Conservation (phyloP, 2,113 vertebrate genomes). For the Vimba vimba region DNA sequence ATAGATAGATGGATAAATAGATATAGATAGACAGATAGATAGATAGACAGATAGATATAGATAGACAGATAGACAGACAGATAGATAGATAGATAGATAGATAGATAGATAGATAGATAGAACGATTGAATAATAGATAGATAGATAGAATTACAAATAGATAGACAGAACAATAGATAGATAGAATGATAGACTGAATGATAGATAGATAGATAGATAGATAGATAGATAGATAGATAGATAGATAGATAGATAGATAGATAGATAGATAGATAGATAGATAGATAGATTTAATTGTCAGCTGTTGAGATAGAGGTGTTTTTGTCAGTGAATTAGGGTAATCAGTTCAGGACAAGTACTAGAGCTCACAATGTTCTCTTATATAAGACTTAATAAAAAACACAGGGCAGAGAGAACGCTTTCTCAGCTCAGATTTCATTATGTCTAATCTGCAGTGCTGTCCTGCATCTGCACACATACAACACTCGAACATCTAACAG, state of each 20-base stretch:
- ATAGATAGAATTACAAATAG: no score
- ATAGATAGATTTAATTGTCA: not conserved
- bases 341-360: not conserved
- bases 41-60: no score
- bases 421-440: constrained; percentile 4
- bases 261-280: not conserved
- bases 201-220: not conserved
- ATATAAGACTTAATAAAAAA: not conserved
- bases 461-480: not conserved
- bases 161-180: not conserved
- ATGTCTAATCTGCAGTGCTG: constrained; percentile 7
- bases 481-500: not conserved
- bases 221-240: not conserved
- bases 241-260: not conserved
- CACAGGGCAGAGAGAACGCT: not conserved
- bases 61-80: no score
- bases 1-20: no score
- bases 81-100: no score
- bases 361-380: constrained; percentile 12
- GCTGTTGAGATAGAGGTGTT: constrained; percentile 7
- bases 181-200: not conserved
- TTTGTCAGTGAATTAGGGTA: not conserved
- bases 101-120: no score
- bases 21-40: no score
- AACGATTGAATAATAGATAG: no score